Base-by-base conservation (phyloP, 2,888 invertebrate genomes). In the Unio pictorum region DNA sequence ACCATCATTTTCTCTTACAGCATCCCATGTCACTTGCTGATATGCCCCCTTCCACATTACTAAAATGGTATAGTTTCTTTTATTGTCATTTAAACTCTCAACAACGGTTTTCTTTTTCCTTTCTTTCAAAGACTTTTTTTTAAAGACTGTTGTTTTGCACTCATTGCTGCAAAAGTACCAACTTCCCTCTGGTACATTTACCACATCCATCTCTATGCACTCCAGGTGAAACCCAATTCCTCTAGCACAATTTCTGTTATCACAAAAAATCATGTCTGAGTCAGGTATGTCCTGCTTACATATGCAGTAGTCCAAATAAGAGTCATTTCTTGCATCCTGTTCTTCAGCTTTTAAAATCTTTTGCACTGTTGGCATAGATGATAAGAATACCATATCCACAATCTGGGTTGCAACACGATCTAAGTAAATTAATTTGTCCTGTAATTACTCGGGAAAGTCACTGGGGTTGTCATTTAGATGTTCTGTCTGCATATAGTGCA, bases 1-100 rank as follows among this genome's bases (percentile, higher is more conserved):
- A 1, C 74, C 75, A 72, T 79, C 71, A 68, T 73, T 75, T 64
- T 78, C 77, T 61, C 75, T 54, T 11, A 78, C 67, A 3, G 79
- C 77, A 67, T 76, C 75, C 54, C 64, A 66, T 26, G 73, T 17
- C 2, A 69, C 68, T 55, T 56, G 66, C n/a, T 76, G 68, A 17
- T 69, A 64, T 15, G 74, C 55, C 0, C 77, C 67, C n/a, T 58
- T 54, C 79, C 76, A 73, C 56, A 76, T 71, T 11, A 71, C 15
- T 45, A 55, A 56, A 15, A 65, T 26, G 3, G 55, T 54, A 20
- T 68, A 59, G 28, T 61, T 56, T 28, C 62, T 62, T 68, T 65
- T 65, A 23, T 26, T 23, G 54, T 72, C 68, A 6, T 26, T 28
- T 26, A 68, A 55, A n/a, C 3, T 55, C 4, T 66, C 64, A 8